phyloP scores from a whole-genome alignment of 2,113 vertebrate species.

The Chlamydotis undulata region DNA sequence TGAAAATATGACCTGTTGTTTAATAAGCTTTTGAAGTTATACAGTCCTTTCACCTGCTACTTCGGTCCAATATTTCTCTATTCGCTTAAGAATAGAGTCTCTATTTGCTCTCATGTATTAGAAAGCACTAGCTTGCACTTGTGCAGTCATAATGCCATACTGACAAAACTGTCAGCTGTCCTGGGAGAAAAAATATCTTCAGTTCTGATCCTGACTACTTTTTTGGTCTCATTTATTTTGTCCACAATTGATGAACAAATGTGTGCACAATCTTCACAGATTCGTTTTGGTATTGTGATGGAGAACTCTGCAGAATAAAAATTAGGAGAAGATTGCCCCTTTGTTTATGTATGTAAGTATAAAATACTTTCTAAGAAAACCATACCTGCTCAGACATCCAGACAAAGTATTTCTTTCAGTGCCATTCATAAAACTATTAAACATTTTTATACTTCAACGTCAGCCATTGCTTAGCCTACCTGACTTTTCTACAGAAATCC shows the following conservation, averaged over 20 bases:
- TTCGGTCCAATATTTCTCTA: background rate
- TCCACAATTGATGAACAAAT: background rate
- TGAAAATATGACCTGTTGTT: background rate
- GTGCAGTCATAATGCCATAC: background rate
- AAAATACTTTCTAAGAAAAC: background rate
- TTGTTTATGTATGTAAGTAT: background rate
- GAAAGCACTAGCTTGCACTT: background rate
- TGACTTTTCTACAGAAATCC: background rate
- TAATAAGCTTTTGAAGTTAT: background rate
- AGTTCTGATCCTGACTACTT: background rate
- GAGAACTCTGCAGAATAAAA: background rate
- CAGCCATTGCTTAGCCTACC: background rate
- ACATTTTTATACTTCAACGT: background rate
- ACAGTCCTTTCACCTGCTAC: background rate
- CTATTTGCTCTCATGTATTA: background rate
- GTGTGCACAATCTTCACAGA: background rate
- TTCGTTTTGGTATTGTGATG: background rate
- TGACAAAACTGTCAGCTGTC: background rate
- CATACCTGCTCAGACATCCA: background rate
- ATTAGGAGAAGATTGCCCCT: background rate
- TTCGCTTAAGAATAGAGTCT: background rate
- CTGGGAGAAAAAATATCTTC: background rate
- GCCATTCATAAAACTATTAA: background rate
- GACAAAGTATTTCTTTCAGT: background rate
- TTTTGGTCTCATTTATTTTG: background rate